These are phyloP conservation scores for Drosophila mayri DNA, from an alignment of 1,140 invertebrate species.

Conservation along the genomic window DNA sequence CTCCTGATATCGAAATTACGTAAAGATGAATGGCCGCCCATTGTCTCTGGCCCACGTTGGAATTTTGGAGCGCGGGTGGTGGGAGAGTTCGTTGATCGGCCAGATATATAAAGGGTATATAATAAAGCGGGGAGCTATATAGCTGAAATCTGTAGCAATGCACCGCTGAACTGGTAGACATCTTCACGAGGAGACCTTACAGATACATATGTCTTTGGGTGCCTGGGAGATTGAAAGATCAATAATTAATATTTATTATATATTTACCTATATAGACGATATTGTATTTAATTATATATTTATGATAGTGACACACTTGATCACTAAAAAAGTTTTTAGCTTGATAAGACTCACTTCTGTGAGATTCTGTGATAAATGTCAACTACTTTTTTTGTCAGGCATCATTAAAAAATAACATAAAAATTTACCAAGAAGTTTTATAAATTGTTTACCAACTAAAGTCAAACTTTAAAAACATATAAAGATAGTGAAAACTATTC, in stretches of 20 bases:
- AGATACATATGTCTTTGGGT: slow-evolving; percentile 18
- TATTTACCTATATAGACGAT: slow-evolving; percentile 4
- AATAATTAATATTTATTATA: background rate
- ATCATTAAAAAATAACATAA: background rate
- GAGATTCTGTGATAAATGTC: background rate
- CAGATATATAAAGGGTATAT: slow-evolving; percentile 9
- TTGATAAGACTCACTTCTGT: background rate
- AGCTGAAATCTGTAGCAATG: slow-evolving; percentile 38
- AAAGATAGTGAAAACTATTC: background rate
- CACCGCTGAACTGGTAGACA: slow-evolving; percentile 27
- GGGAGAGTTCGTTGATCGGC: slow-evolving; percentile 62
- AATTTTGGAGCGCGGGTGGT: slow-evolving; percentile 65
- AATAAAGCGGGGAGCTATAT: background rate
- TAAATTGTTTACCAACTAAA: background rate
- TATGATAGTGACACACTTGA: no score
- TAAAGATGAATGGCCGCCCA: slow-evolving; percentile 80
- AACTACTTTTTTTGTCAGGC: background rate
- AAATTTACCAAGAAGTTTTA: no score
- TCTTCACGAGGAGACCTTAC: slow-evolving; percentile 21
- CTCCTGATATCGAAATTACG: slow-evolving; percentile 71
- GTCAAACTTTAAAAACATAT: background rate
- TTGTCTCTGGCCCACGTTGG: slow-evolving; percentile 60
- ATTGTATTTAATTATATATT: background rate
- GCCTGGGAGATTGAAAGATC: background rate
- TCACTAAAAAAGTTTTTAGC: background rate